A percentile compares a stretch with the other conserved stretches of the same genome.
These are phyloP conservation scores for Chymomyza caudatula DNA, from an alignment of 2,888 invertebrate genomes.

Conservation along the genomic window DNA sequence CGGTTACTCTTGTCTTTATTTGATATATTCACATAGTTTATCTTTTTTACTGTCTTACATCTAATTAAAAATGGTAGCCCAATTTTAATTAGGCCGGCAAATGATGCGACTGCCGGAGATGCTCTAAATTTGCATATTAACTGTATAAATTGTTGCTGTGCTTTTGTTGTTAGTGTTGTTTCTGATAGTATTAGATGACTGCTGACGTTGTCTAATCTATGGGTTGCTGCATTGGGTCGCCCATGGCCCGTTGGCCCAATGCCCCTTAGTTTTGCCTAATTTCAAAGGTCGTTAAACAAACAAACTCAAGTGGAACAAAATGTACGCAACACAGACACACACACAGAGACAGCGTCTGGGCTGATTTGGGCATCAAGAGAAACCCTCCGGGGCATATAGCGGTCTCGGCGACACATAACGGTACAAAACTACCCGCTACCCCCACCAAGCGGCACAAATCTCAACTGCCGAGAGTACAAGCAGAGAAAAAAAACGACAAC, in stretches of 20 bases:
- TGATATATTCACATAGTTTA: constrained; percentile 1
- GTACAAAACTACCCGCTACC: background rate
- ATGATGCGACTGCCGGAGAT: constrained; percentile 33
- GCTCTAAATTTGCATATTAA: constrained; percentile 69
- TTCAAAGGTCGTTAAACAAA: constrained; percentile 77
- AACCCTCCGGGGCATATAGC: constrained; percentile 1
- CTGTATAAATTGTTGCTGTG: constrained; percentile 65
- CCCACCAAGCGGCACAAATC: background rate
- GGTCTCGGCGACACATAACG: background rate
- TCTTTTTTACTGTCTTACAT: constrained; percentile 9
- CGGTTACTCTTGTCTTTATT: no score
- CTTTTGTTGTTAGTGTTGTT: constrained; percentile 24
- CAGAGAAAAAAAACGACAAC: constrained; percentile 18
- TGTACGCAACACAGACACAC: constrained; percentile 28
- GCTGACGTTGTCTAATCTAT: constrained; percentile 44
- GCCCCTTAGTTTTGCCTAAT: constrained; percentile 71
- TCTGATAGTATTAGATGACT: constrained; percentile 21
- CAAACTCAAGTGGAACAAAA: constrained; percentile 76
- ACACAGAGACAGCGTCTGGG: background rate
- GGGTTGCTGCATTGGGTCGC: constrained; percentile 40
- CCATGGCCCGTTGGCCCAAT: constrained; percentile 45
- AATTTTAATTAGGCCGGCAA: constrained; percentile 66
- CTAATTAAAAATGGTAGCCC: constrained; percentile 55
- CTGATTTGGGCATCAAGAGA: background rate
- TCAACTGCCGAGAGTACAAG: background rate